phyloP scores from a whole-genome alignment of 2,113 vertebrate genomes.

The Cyrtonyx montezumae region DNA sequence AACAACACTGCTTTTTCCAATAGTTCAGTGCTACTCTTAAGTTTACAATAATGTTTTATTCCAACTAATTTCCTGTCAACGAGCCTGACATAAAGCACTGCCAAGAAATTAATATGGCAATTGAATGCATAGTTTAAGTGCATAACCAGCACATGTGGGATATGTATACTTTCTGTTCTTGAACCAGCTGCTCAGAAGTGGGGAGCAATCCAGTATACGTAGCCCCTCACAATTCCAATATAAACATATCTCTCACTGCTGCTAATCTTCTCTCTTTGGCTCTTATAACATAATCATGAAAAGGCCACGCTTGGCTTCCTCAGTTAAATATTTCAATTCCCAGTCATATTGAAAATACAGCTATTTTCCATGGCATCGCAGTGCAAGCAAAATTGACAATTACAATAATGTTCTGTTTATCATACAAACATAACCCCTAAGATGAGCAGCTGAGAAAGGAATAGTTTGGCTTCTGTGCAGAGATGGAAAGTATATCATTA shows the following conservation, averaged over 20 bases:
- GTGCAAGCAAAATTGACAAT: conserved; percentile 9
- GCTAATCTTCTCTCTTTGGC: neutral
- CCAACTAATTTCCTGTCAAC: conserved; percentile 4
- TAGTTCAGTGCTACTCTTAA: neutral
- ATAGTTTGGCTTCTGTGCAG: neutral
- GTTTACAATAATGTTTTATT: neutral
- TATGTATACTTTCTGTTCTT: neutral
- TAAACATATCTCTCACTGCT: neutral
- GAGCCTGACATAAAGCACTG: neutral
- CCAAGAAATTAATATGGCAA: conserved; percentile 12
- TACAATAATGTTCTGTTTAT: conserved; percentile 3
- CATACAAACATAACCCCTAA: neutral
- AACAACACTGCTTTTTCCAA: neutral
- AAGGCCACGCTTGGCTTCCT: neutral
- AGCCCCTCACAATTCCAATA: neutral
- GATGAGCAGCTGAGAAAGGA: neutral
- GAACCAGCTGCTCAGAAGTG: neutral
- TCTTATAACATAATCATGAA: conserved; percentile 3
- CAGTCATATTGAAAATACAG: neutral
- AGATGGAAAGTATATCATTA: conserved; percentile 3
- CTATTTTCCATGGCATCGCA: neutral
- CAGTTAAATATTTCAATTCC: conserved; percentile 26
- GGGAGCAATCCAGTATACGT: neutral
- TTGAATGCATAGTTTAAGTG: neutral
- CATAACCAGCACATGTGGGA: neutral